Evolutionary conservation across 2,888 invertebrate genomes (phyloP).

Genomic region (Diogma glabrata): DNA sequence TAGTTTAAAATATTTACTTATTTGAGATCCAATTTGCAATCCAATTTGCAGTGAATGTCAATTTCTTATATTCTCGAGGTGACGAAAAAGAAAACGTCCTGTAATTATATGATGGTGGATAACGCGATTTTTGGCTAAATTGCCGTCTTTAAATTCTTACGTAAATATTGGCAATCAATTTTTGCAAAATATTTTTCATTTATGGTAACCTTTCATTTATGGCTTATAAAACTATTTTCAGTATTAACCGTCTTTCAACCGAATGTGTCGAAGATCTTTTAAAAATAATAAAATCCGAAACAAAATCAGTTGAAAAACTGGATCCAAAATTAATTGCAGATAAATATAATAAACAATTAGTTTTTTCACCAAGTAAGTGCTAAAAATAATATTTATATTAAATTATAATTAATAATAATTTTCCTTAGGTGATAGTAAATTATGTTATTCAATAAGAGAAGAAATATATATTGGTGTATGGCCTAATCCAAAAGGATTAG

Average conservation of each 20-base stretch:
- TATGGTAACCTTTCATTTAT: no score
- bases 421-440: constrained; percentile 51
- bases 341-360: constrained; percentile 58
- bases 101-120: no score
- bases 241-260: constrained; percentile 66
- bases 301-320: constrained; percentile 15
- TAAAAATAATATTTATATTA: constrained; percentile 6
- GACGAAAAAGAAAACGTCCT: no score
- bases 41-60: no score
- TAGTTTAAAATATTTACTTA: no score
- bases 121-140: no score
- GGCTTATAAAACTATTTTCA: no score
- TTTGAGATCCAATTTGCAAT: no score
- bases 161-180: no score
- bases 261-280: constrained; percentile 57
- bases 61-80: no score
- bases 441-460: constrained; percentile 90
- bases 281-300: constrained; percentile 28
- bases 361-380: constrained; percentile 52
- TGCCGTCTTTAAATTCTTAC: no score
- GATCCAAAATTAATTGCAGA: constrained; percentile 35
- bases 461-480: constrained; percentile 80
- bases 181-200: no score
- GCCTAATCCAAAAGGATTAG: constrained; percentile 64
- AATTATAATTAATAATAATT: constrained; percentile 6